Evolutionary conservation across 2,888 invertebrate genomes (phyloP).

Genomic region (Erebia ligea): DNA sequence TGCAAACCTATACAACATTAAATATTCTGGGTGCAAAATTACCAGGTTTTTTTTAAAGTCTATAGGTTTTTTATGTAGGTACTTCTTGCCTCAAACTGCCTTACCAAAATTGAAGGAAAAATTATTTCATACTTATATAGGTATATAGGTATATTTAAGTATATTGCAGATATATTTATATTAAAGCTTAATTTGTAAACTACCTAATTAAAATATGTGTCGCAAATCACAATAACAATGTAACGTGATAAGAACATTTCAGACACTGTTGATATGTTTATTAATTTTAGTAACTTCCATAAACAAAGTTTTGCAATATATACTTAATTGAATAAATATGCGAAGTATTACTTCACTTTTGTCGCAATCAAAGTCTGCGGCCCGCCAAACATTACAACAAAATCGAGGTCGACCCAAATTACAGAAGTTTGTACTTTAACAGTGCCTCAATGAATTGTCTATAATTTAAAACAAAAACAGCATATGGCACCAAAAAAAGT

Average conservation of each 20-base stretch:
- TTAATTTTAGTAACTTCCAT: conserved; percentile 26
- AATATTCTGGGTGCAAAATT: no score
- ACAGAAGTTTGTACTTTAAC: conserved; percentile 28
- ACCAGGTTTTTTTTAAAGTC: no score
- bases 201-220: not conserved
- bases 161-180: not conserved
- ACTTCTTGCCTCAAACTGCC: not conserved
- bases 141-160: not conserved
- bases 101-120: not conserved
- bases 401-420: conserved; percentile 47
- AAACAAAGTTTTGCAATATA: conserved; percentile 32
- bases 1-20: no score
- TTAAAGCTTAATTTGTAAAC: not conserved
- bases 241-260: conserved; percentile 23
- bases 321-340: conserved; percentile 20
- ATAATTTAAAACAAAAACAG: conserved; percentile 9
- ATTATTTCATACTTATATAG: no score
- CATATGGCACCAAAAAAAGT: conserved; percentile 13
- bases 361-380: conserved; percentile 40
- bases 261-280: conserved; percentile 23
- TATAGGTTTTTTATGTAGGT: no score
- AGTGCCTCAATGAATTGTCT: conserved; percentile 1
- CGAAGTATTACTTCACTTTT: conserved; percentile 31
- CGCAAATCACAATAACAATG: conserved; percentile 24
- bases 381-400: conserved; percentile 45